Evolutionary conservation across 2,888 invertebrate genomes (phyloP).

Genomic region (Callosobruchus maculatus): DNA sequence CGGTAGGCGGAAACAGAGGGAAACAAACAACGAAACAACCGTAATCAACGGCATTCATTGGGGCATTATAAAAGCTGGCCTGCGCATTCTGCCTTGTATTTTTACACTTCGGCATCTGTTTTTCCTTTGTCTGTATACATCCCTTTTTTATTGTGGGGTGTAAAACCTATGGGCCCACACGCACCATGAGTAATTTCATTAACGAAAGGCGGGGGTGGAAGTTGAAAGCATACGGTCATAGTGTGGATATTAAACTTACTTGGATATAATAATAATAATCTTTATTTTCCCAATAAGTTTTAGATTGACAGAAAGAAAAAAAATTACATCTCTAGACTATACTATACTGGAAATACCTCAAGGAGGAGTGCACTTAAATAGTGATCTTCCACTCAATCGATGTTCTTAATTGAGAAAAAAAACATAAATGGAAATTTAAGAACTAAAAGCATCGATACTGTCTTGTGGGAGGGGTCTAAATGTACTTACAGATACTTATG

Average conservation of each 20-base stretch:
- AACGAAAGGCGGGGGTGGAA: not conserved
- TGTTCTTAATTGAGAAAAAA: no score
- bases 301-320: no score
- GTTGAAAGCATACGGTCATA: not conserved
- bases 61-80: not conserved
- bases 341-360: no score
- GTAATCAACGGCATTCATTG: not conserved
- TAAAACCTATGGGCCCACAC: not conserved
- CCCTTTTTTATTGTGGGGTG: not conserved
- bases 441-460: no score
- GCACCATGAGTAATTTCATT: not conserved
- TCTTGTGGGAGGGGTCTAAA: no score
- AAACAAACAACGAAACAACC: not conserved
- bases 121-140: not conserved
- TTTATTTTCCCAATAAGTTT: no score
- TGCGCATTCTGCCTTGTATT: not conserved
- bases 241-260: not conserved
- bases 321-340: no score
- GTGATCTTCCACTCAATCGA: no score
- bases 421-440: no score
- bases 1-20: not conserved
- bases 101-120: not conserved
- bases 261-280: no score
- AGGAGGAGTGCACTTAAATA: no score
- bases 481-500: no score